These are phyloP conservation scores for Geophilus truncorum DNA, from an alignment of 2,888 invertebrate genomes.

Conservation along the genomic window DNA sequence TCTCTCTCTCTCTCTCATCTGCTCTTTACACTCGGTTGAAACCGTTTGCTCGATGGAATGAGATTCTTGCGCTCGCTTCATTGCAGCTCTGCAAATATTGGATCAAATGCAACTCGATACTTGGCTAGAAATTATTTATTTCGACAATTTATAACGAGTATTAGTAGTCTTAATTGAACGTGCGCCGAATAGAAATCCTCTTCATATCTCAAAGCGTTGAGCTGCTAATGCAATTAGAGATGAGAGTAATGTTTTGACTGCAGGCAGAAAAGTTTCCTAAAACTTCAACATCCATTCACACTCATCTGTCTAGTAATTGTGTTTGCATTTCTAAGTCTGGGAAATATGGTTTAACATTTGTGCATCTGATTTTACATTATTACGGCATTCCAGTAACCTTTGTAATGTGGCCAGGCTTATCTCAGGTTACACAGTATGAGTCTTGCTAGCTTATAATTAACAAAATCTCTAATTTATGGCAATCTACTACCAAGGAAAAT, in stretches of 20 bases:
- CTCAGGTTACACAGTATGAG: no score
- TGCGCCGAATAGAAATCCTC: background rate
- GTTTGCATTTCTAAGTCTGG: background rate
- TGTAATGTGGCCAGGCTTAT: no score
- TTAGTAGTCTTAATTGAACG: background rate
- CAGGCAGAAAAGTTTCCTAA: background rate
- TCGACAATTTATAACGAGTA: conserved; percentile 2
- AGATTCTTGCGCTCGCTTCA: conserved; percentile 15
- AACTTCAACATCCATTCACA: background rate
- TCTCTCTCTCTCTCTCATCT: background rate
- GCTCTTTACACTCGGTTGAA: conserved; percentile 18
- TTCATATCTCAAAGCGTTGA: background rate
- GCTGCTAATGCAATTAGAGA: background rate
- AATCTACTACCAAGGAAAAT: no score
- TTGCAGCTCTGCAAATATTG: conserved; percentile 21
- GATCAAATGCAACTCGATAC: conserved; percentile 27
- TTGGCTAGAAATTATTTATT: conserved; percentile 6
- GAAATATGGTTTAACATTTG: background rate
- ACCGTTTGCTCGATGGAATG: conserved; percentile 7
- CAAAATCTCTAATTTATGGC: no score
- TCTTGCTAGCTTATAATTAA: no score
- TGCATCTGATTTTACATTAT: no score
- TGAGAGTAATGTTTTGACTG: background rate
- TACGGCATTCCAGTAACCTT: no score
- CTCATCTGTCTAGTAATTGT: background rate